Percentiles rank a stretch among this genome's conserved stretches.
Evolutionary conservation across 2,113 vertebrate genomes (phyloP).

Genomic region (Gobius niger): DNA sequence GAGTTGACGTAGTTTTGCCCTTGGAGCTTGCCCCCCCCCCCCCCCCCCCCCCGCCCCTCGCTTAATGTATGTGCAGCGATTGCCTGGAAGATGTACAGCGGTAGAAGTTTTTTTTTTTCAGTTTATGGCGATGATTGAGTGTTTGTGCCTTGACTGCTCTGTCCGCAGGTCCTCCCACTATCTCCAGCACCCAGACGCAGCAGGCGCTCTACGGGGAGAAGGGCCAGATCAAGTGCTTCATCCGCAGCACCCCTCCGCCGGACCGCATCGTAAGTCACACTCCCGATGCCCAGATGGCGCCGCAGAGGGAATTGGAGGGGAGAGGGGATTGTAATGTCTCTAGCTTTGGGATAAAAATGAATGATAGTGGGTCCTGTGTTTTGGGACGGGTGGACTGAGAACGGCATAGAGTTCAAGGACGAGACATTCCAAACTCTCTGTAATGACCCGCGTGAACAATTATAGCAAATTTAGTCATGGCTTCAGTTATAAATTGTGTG

Average conservation of each 20-base stretch:
- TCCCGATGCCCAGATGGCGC: no score
- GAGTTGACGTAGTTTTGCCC: conserved; percentile 4
- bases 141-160: conserved; percentile 20
- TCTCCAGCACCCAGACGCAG: conserved; percentile 94
- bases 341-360: no score
- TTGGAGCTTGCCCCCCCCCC: not conserved
- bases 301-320: no score
- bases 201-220: conserved; percentile 90
- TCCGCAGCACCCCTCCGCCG: conserved; percentile 88
- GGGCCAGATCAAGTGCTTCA: conserved; percentile 93
- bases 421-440: no score
- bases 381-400: no score
- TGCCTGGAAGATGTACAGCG: conserved; percentile 10
- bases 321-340: no score
- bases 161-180: conserved; percentile 87
- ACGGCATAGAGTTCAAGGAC: no score
- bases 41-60: not conserved
- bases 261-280: conserved; percentile 87
- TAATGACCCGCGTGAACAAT: no score
- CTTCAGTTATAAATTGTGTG: no score
- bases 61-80: conserved; percentile 15
- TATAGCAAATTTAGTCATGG: no score
- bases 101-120: not conserved
- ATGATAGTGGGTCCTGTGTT: no score
- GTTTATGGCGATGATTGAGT: conserved; percentile 16